These are phyloP conservation scores for Caerostris darwini DNA, from an alignment of 1,140 invertebrate species.

Conservation along the genomic window DNA sequence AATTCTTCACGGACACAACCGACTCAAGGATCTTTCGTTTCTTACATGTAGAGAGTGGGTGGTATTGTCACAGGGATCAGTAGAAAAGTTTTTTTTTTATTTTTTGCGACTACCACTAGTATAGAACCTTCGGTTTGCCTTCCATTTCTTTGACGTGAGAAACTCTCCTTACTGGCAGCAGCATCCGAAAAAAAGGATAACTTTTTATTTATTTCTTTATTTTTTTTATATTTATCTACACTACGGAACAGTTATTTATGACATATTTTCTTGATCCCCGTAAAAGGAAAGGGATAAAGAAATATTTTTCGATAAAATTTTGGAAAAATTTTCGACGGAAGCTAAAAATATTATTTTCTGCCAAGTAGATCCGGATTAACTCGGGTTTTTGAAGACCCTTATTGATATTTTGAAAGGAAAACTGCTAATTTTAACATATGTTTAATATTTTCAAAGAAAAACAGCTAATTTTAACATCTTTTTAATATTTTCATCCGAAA, in stretches of 20 bases:
- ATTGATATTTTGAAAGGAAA: no score
- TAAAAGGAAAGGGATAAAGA: not conserved
- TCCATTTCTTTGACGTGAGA: constrained; percentile 2
- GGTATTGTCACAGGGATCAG: not conserved
- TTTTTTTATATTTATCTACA: not conserved
- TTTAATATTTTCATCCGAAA: no score
- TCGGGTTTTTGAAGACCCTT: no score
- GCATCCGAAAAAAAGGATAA: not conserved
- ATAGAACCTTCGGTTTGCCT: not conserved
- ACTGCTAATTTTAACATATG: no score
- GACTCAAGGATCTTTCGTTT: not conserved
- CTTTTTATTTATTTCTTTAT: not conserved
- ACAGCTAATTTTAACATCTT: no score
- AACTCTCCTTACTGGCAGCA: not conserved
- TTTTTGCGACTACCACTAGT: not conserved
- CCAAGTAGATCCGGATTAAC: no score
- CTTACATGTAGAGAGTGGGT: not conserved
- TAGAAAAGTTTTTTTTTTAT: not conserved
- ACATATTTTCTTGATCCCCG: not conserved
- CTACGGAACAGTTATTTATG: not conserved
- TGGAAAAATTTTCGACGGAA: not conserved
- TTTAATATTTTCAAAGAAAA: no score
- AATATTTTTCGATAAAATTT: not conserved
- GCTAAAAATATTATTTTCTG: no score
- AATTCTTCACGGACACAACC: constrained; percentile 29